These are phyloP conservation scores for Pasiphila rectangulata DNA, from an alignment of 2,888 invertebrate genomes.

Conservation along the genomic window DNA sequence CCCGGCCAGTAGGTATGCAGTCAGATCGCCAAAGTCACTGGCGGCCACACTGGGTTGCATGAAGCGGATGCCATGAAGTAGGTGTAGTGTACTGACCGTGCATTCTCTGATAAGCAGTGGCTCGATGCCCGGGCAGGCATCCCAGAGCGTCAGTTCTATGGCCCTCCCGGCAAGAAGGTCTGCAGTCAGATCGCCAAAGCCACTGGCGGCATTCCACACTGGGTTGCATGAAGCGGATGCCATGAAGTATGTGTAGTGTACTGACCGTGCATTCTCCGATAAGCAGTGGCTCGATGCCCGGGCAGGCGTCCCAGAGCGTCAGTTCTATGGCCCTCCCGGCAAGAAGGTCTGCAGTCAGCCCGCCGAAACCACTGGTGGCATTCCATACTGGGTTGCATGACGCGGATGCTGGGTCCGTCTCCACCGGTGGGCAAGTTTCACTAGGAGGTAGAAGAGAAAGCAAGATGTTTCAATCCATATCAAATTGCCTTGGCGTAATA, in stretches of 20 bases:
- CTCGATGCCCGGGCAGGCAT: slow-evolving; percentile 90
- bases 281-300: slow-evolving; percentile 90
- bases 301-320: slow-evolving; percentile 92
- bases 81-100: slow-evolving; percentile 81
- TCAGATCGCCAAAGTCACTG: slow-evolving; percentile 89
- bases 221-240: slow-evolving; percentile 93
- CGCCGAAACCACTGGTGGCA: slow-evolving; percentile 91
- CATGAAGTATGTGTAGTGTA: no score
- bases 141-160: slow-evolving; percentile 94
- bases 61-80: slow-evolving; percentile 93
- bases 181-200: slow-evolving; percentile 89
- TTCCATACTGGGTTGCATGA: slow-evolving; percentile 96
- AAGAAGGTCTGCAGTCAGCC: slow-evolving; percentile 88
- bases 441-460: slow-evolving; percentile 71
- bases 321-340: slow-evolving; percentile 91
- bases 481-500: no score
- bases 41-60: slow-evolving; percentile 95
- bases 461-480: no score
- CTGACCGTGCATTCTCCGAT: slow-evolving; percentile 88
- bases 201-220: slow-evolving; percentile 95
- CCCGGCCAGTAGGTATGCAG: slow-evolving; percentile 89
- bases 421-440: slow-evolving; percentile 87
- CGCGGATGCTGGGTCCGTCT: slow-evolving; percentile 92
- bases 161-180: slow-evolving; percentile 89
- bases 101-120: slow-evolving; percentile 91